Conservation (phyloP, 2,113 vertebrate species). For the Typhlomys cinereus region DNA sequence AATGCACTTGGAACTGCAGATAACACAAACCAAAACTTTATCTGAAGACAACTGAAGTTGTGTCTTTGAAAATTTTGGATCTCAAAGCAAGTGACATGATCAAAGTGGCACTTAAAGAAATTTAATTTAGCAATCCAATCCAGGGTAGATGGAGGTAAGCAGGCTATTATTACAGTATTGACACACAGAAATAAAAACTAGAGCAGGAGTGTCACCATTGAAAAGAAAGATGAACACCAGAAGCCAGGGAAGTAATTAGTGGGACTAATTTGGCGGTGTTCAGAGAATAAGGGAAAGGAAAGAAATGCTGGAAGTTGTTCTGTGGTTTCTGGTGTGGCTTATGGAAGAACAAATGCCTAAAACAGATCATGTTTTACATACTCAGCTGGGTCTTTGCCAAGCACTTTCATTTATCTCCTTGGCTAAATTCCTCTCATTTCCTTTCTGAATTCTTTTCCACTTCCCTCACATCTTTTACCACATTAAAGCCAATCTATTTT, state of each 20-base stretch:
- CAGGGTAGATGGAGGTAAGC: background rate
- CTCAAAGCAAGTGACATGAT: background rate
- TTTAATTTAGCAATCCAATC: background rate
- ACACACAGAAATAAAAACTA: background rate
- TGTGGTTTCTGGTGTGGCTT: background rate
- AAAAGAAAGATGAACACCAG: background rate
- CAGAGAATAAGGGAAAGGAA: background rate
- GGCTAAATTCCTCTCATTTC: background rate
- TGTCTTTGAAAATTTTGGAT: conserved; percentile 34
- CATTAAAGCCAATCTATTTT: too few relatives aligned
- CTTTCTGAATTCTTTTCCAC: background rate
- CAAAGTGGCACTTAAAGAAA: background rate
- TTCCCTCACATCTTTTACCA: background rate
- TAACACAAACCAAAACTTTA: conserved; percentile 11
- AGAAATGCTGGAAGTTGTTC: background rate
- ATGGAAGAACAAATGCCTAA: background rate
- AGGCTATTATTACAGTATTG: background rate
- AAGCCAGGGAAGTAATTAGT: background rate
- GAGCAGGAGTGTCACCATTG: background rate
- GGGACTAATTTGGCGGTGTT: background rate
- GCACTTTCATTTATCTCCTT: background rate
- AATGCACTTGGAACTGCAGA: background rate
- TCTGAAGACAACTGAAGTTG: background rate
- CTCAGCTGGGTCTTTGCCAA: background rate
- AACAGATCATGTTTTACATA: background rate